phyloP scores from a whole-genome alignment of 2,888 invertebrate genomes.

The Augiades crinisus region DNA sequence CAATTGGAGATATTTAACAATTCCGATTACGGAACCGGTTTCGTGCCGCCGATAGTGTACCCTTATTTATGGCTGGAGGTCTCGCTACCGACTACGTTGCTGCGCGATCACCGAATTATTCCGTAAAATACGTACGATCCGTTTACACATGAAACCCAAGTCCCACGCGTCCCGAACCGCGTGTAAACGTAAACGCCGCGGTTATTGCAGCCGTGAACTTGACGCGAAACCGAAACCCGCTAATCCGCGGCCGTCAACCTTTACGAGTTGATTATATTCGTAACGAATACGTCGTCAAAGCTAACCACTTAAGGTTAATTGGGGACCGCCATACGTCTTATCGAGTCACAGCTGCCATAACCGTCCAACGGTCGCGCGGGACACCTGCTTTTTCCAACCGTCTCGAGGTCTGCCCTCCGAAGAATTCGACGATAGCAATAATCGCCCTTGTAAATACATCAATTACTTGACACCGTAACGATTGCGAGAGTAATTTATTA shows the following conservation, averaged over 20 bases:
- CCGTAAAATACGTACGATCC: too few relatives aligned
- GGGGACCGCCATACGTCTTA: slow-evolving; percentile 27
- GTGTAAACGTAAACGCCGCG: not conserved
- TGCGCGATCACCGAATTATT: not conserved
- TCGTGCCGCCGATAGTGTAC: slow-evolving; percentile 20
- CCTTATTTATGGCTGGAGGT: slow-evolving; percentile 15
- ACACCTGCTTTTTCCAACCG: slow-evolving; percentile 39
- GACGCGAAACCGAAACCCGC: slow-evolving; percentile 13
- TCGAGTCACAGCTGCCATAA: slow-evolving; percentile 39
- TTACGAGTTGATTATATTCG: slow-evolving; percentile 16
- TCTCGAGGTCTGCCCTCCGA: slow-evolving; percentile 31
- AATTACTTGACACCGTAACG: slow-evolving; percentile 22
- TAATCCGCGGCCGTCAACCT: slow-evolving; percentile 24
- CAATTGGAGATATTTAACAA: slow-evolving; percentile 27
- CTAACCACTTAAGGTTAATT: slow-evolving; percentile 23
- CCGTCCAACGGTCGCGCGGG: slow-evolving; percentile 30
- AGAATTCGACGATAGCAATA: slow-evolving; percentile 33
- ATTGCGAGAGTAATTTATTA: slow-evolving; percentile 19
- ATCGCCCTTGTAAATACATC: slow-evolving; percentile 24
- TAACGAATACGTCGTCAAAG: slow-evolving; percentile 26
- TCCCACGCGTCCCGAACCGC: too few relatives aligned
- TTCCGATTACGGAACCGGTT: slow-evolving; percentile 21
- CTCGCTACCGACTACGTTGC: not conserved
- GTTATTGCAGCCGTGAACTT: slow-evolving; percentile 20
- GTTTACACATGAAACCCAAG: too few relatives aligned